Base-by-base conservation (phyloP, 1,140 invertebrate species). In the Anastatus disparis region DNA sequence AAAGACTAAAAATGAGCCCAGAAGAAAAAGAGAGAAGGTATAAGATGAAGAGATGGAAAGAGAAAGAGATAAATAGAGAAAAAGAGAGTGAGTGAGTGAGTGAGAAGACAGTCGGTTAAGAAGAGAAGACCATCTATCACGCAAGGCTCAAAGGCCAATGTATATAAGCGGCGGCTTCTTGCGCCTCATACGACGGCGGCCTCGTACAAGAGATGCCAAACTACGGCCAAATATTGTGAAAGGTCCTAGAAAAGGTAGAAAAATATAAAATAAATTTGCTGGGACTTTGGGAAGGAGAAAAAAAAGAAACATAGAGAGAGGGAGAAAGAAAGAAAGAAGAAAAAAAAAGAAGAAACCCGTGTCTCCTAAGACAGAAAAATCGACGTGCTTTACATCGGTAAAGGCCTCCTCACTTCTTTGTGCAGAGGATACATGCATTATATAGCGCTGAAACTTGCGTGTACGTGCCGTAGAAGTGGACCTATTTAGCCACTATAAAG, bases 221-320 rank as follows among this genome's bases (percentile, higher is more conserved):
- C 80, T 79, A 78, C 77, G 79, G 74, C 81, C 82, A 86, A 86
- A 85, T 86, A 86, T 86, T 86, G 83, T 86, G 85, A 86, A 86
- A 86, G 84, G 83, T 85, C 84, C n/a, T 79, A 85, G 83, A 85
- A 85, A 85, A 85, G 83, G 82, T 82, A 84, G 79, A 69, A 24
- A 82, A 82, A 84, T 83, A 81, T 81, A 79, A 82, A 84, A 84
- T 84, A 82, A 84, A 84, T 85, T 83, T 81, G 73, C 75, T 66
- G 59, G 70, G 58, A 22, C n/a, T n/a, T n/a, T n/a, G n/a, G n/a
- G n/a, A n/a, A n/a, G n/a, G n/a, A n/a, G n/a, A n/a, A n/a, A n/a
- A n/a, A n/a, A n/a, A n/a, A n/a, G n/a, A n/a, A 29, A 55, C 73
- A 71, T 67, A 9, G 72, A 63, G 65, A 74, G 75, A 53, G 42